These are phyloP conservation scores for Micrastur ruficollis DNA, from an alignment of 2,797 vertebrate species.

Conservation along the genomic window DNA sequence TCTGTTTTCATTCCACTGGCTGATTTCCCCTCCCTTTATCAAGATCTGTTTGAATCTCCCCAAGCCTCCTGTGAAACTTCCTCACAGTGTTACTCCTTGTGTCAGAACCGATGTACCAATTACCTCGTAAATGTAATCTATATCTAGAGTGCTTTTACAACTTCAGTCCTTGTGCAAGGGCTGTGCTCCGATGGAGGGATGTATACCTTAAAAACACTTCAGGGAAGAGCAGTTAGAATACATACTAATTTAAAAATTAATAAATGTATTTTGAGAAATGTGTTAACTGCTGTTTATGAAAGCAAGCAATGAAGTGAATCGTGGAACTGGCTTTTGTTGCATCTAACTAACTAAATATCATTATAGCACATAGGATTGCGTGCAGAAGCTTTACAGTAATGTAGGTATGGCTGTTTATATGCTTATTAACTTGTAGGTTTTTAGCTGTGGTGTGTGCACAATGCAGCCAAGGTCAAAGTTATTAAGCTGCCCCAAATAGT, in stretches of 20 bases:
- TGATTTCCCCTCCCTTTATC: neutral
- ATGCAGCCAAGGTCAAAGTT: neutral
- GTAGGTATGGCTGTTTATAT: neutral
- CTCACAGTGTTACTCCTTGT: neutral
- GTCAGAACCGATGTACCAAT: neutral
- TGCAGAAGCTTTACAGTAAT: neutral
- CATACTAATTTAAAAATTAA: neutral
- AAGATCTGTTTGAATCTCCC: neutral
- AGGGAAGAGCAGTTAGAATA: neutral
- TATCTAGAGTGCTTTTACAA: neutral
- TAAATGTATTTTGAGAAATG: constrained; percentile 8
- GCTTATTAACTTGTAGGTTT: neutral
- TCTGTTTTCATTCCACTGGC: neutral
- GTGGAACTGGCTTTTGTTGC: constrained; percentile 13
- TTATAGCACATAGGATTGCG: neutral
- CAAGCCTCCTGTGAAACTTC: neutral
- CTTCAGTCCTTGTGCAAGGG: neutral
- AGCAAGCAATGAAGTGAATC: neutral
- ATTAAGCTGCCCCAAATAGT: neutral
- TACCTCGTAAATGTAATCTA: neutral
- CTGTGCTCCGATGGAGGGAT: neutral
- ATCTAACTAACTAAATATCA: neutral
- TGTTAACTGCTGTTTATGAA: neutral
- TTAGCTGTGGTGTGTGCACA: neutral
- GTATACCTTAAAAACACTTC: neutral